phyloP scores from a whole-genome alignment of 2,113 vertebrate genomes.

The Atlantisia rogersi region DNA sequence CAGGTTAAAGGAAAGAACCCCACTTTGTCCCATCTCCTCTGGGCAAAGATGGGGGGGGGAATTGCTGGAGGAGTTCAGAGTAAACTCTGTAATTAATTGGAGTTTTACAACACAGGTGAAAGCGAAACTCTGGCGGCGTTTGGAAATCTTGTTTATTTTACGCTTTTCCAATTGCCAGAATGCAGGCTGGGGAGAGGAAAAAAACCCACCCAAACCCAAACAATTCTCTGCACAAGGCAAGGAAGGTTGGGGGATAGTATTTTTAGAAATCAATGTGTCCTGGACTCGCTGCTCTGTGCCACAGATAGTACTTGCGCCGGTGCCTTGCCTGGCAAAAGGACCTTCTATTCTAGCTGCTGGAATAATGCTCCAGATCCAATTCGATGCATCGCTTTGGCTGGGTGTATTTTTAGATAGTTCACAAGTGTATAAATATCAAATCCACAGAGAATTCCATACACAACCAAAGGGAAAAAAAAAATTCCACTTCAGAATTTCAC shows the following conservation, averaged over 20 bases:
- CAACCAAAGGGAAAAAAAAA: slow-evolving; percentile 66
- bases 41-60: background rate
- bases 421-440: slow-evolving; percentile 58
- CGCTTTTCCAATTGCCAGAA: slow-evolving; percentile 62
- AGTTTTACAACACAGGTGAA: slow-evolving; percentile 63
- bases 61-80: slow-evolving; percentile 37
- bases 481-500: slow-evolving; percentile 52
- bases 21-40: background rate
- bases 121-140: slow-evolving; percentile 35
- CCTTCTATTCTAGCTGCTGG: slow-evolving; percentile 49
- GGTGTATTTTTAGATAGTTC: slow-evolving; percentile 60
- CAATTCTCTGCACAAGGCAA: slow-evolving; percentile 32
- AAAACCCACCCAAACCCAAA: background rate
- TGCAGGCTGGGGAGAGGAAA: too few species aligned
- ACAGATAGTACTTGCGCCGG: slow-evolving; percentile 49
- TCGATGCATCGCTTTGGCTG: slow-evolving; percentile 42
- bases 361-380: slow-evolving; percentile 66
- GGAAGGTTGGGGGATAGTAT: background rate
- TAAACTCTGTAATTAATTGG: slow-evolving; percentile 37
- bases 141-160: slow-evolving; percentile 39
- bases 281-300: slow-evolving; percentile 41
- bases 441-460: slow-evolving; percentile 52
- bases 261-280: slow-evolving; percentile 61
- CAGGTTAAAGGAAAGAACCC: background rate
- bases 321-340: slow-evolving; percentile 56